Percentiles rank a stretch among this genome's conserved stretches.
phyloP scores from a whole-genome alignment of 1,140 invertebrate genomes.

The Notospermus geniculatus region DNA sequence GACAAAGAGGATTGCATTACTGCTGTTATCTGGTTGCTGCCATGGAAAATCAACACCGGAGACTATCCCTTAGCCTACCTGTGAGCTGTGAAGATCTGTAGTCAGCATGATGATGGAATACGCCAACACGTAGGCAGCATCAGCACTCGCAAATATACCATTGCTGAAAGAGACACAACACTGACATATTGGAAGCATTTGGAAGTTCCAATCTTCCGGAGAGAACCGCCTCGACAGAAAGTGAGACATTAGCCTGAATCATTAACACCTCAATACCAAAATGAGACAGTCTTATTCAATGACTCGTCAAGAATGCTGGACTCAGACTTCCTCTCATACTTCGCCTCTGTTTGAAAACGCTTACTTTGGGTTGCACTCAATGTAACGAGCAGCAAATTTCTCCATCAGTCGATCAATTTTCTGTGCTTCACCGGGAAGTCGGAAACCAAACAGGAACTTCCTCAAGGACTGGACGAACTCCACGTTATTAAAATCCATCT shows the following conservation, averaged over 20 bases:
- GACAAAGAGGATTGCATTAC: not conserved
- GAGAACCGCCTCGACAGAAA: no score
- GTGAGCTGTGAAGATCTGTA: slow-evolving; percentile 96
- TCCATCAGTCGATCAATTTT: slow-evolving; percentile 99
- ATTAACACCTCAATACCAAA: no score
- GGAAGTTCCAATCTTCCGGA: no score
- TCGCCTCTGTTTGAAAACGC: slow-evolving; percentile 15
- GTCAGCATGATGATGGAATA: slow-evolving; percentile 99
- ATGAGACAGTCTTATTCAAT: no score
- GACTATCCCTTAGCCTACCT: slow-evolving; percentile 61
- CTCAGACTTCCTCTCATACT: not conserved
- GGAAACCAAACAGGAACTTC: slow-evolving; percentile 92
- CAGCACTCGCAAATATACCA: slow-evolving; percentile 93
- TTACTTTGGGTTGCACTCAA: slow-evolving; percentile 93
- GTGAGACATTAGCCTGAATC: no score
- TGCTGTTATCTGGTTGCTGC: no score
- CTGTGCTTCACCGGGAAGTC: slow-evolving; percentile 97
- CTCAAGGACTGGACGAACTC: slow-evolving; percentile 92
- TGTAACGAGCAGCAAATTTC: slow-evolving; percentile 98
- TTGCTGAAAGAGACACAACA: no score
- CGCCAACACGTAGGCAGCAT: slow-evolving; percentile 96
- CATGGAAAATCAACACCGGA: not conserved
- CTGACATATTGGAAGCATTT: no score
- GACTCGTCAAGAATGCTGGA: no score
- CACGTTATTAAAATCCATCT: slow-evolving; percentile 90